Conservation (phyloP, 2,888 invertebrate species). For the Acrobasis repandana region DNA sequence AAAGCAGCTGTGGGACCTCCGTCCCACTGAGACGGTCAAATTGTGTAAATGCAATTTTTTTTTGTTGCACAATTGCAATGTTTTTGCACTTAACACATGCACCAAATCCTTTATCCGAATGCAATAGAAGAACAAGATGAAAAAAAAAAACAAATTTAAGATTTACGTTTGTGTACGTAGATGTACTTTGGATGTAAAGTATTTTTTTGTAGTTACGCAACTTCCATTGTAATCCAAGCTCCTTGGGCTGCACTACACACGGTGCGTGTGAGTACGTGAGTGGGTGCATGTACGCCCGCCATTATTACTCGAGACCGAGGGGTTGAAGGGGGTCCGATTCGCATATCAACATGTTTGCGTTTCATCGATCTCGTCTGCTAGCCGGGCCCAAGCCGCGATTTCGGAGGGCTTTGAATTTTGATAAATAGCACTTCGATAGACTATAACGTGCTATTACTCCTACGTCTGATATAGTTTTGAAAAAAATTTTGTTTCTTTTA, state of each 20-base stretch:
- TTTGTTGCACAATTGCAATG: no score
- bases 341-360: constrained; percentile 76
- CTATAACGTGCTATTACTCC: not conserved
- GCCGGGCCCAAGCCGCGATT: constrained; percentile 27
- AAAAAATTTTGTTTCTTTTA: not conserved
- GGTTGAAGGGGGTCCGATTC: constrained; percentile 69
- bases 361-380: constrained; percentile 68
- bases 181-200: no score
- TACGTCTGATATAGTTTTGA: not conserved
- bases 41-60: no score
- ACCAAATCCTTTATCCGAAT: no score
- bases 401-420: constrained; percentile 16
- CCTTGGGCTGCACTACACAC: not conserved
- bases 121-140: no score
- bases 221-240: not conserved
- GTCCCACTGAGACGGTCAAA: no score
- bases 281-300: constrained; percentile 58
- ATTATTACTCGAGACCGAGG: constrained; percentile 71
- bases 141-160: no score
- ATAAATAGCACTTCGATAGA: not conserved
- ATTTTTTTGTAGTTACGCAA: not conserved
- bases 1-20: no score
- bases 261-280: constrained; percentile 53
- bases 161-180: no score
- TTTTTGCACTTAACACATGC: no score